phyloP scores from a whole-genome alignment of 92 coral and sea anemone species.

The Actinostola sp. region DNA sequence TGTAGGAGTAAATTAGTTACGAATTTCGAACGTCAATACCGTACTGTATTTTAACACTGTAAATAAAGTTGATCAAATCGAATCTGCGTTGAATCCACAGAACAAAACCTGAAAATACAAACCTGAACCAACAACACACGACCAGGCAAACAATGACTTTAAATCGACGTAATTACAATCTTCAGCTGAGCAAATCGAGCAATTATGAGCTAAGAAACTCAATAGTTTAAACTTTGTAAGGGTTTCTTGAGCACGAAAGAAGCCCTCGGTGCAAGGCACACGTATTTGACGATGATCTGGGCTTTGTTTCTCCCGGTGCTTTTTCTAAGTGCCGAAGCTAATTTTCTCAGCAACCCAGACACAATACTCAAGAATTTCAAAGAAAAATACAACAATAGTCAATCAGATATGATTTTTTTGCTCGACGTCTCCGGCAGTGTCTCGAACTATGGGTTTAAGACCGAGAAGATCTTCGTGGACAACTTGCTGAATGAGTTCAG shows the following conservation, averaged over 20 bases:
- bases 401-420: conserved; percentile 83
- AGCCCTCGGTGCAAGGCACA: background rate
- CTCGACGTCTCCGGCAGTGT: conserved; percentile 97
- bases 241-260: background rate
- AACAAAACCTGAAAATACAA: conserved; percentile 14
- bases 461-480: conserved; percentile 86
- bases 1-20: too few relatives aligned
- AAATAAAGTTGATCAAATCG: conserved; percentile 16
- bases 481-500: conserved; percentile 90
- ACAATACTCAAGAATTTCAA: conserved; percentile 64
- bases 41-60: background rate
- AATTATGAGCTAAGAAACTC: background rate
- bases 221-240: background rate
- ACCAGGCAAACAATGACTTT: background rate
- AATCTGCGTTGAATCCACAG: background rate
- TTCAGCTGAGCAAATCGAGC: conserved; percentile 17
- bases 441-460: conserved; percentile 59
- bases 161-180: background rate
- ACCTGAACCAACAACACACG: conserved; percentile 9
- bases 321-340: conserved; percentile 21
- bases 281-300: conserved; percentile 7
- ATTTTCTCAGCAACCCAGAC: conserved; percentile 60
- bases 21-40: background rate
- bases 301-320: conserved; percentile 20
- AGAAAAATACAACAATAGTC: conserved; percentile 81